Conservation (phyloP, 2,888 invertebrate species). For the Toxonevra muliebris region DNA sequence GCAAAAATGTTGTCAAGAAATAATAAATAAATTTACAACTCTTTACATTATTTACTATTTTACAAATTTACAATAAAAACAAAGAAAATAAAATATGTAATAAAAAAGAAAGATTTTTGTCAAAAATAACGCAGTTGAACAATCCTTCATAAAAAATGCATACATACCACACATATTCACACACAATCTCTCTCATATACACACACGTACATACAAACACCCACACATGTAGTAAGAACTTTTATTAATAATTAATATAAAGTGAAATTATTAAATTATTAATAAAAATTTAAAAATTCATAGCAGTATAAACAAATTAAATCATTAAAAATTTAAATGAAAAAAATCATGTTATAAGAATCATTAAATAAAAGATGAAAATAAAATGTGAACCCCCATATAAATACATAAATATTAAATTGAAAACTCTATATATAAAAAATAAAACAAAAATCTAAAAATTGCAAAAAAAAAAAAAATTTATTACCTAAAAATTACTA, state of each 20-base stretch:
- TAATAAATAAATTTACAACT: slow-evolving; percentile 23
- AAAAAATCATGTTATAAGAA: slow-evolving; percentile 33
- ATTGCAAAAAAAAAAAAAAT: slow-evolving; percentile 21
- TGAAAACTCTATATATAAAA: slow-evolving; percentile 13
- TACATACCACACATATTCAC: slow-evolving; percentile 11
- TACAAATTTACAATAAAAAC: slow-evolving; percentile 34
- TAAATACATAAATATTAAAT: slow-evolving; percentile 25
- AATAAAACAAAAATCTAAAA: slow-evolving; percentile 12
- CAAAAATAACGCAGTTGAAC: slow-evolving; percentile 30
- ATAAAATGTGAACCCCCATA: slow-evolving; percentile 17
- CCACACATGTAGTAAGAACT: slow-evolving; percentile 35
- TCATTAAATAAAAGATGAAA: slow-evolving; percentile 21
- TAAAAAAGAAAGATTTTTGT: slow-evolving; percentile 30
- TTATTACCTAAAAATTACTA: slow-evolving; percentile 26
- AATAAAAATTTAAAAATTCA: slow-evolving; percentile 25
- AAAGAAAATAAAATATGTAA: slow-evolving; percentile 25
- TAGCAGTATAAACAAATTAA: slow-evolving; percentile 45
- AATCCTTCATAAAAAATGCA: slow-evolving; percentile 25
- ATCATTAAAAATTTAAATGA: slow-evolving; percentile 35
- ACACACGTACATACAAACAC: slow-evolving; percentile 41
- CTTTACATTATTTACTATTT: slow-evolving; percentile 28
- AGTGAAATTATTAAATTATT: slow-evolving; percentile 21
- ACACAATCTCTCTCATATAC: slow-evolving; percentile 36
- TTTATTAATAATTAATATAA: slow-evolving; percentile 18
- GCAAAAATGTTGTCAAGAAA: slow-evolving; percentile 5